phyloP scores from a whole-genome alignment of 2,797 vertebrate genomes.

The Vireo griseus region DNA sequence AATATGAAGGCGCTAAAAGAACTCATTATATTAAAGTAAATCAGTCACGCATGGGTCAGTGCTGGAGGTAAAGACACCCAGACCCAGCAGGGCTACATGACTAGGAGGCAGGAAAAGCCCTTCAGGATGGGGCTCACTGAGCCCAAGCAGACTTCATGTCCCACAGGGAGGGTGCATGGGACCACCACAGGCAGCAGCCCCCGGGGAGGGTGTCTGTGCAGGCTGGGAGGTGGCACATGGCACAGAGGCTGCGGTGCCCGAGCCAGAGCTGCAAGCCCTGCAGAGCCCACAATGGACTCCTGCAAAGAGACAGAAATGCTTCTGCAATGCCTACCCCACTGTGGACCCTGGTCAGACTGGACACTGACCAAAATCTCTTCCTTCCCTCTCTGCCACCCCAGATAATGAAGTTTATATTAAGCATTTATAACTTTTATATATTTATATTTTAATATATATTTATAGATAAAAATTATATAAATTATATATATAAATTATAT shows the following conservation, averaged over 20 bases:
- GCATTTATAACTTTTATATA: no score
- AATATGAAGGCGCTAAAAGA: background rate
- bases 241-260: rapidly evolving
- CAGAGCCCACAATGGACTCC: background rate
- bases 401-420: background rate
- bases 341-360: rapidly evolving
- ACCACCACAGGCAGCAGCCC: rapidly evolving
- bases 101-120: background rate
- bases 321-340: rapidly evolving
- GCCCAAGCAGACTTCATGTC: rapidly evolving
- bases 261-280: background rate
- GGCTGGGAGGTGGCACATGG: background rate
- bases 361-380: background rate
- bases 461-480: no score
- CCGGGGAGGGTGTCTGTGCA: background rate
- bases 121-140: rapidly evolving
- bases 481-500: no score
- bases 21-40: background rate
- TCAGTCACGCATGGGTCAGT: background rate
- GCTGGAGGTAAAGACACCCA: background rate
- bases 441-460: no score
- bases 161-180: rapidly evolving
- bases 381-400: background rate
- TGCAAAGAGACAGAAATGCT: background rate
- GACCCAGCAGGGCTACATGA: background rate